Base-by-base conservation (phyloP, 2,113 vertebrate genomes). In the Tyrannus savana region DNA sequence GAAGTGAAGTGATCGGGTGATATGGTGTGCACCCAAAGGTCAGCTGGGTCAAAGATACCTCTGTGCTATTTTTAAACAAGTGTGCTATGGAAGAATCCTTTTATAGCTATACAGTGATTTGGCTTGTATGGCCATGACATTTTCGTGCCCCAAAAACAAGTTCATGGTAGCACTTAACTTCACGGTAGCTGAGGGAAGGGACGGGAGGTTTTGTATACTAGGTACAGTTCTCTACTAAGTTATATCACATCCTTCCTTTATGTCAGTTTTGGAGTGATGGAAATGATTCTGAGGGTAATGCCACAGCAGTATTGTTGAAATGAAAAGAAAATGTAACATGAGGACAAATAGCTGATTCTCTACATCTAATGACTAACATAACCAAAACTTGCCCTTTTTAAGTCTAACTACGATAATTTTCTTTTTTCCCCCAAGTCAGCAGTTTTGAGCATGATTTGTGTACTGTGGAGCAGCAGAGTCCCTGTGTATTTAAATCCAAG, bases 41-140 rank as follows among this genome's bases (percentile, higher is more conserved):
- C 91, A 24, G 35, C 49, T 52, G 79, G 86, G 93, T 88, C 75
- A 88, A 12, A 74, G 89, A 53, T 46, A 83, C 14, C 7, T 12
- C 89, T 4, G 4, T 58, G 56, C 92, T 96, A 50, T 87, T 93
- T 90, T 95, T 78, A 93, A 84, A 47, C 39, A 64, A 81, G 52
- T 15, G 52, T 37, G 11, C 18, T 62, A 7, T 7, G 42, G 73
- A 71, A 33, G 55, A 74, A 81, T 47, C 89, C 79, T 71, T 83
- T 78, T 91, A 67, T 33, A 78, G 84, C 27, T 55, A 3, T 27
- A 7, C 44, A 12, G 75, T 39, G 52, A 17, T 67, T 47, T 31
- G 80, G 80, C 39, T 31, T 55, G 35, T 71, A 4, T 18, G 21
- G 52, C 84, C 30, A 5, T 72, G 92, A 56, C 63, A 56, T 84